These are phyloP conservation scores for Merluccius polli DNA, from an alignment of 2,797 vertebrate species.

Conservation along the genomic window DNA sequence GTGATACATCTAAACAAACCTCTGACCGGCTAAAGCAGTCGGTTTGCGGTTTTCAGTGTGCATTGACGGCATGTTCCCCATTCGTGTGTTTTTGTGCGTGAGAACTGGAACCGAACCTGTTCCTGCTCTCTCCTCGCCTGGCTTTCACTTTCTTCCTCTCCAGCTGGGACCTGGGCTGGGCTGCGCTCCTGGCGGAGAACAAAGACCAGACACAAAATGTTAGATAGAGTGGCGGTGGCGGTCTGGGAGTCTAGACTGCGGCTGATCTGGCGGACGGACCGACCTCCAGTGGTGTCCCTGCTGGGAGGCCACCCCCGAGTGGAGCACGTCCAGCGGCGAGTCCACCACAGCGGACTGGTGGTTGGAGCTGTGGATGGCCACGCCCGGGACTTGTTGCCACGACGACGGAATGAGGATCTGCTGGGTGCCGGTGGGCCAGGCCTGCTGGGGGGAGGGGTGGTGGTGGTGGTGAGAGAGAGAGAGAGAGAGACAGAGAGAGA, in stretches of 20 bases:
- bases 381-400: slow-evolving; percentile 96
- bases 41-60: neutral
- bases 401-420: slow-evolving; percentile 97
- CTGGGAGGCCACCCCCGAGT: slow-evolving; percentile 78
- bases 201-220: neutral
- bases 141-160: slow-evolving; percentile 87
- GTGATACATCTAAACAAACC: no score
- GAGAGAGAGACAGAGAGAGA: slow-evolving; percentile 24
- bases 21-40: no score
- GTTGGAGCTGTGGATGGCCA: slow-evolving; percentile 88
- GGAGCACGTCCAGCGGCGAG: slow-evolving; percentile 73
- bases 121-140: slow-evolving; percentile 72
- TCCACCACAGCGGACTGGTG: slow-evolving; percentile 80
- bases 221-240: no score
- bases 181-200: slow-evolving; percentile 69
- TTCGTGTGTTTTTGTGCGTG: neutral
- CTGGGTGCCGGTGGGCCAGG: slow-evolving; percentile 94
- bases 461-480: slow-evolving; percentile 30
- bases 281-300: slow-evolving; percentile 92
- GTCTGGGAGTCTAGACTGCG: neutral
- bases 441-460: slow-evolving; percentile 79
- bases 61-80: neutral
- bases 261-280: slow-evolving; percentile 26
- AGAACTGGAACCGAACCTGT: slow-evolving; percentile 72
- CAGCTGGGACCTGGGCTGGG: slow-evolving; percentile 80